Evolutionary conservation across 2,888 invertebrate species (phyloP).

Genomic region (Malthinus seriepunctatus): DNA sequence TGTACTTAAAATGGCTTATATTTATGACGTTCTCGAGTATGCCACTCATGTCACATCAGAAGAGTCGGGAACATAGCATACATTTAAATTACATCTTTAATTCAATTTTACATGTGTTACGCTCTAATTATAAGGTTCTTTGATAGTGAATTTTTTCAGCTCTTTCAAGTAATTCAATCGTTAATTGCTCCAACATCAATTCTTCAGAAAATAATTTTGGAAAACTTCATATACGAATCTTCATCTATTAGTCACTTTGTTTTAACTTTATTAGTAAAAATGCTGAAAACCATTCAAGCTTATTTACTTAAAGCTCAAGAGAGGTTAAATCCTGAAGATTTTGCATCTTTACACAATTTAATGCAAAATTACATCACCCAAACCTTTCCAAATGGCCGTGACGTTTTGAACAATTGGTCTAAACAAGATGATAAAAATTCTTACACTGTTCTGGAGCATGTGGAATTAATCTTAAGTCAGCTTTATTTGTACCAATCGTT

Average conservation of each 20-base stretch:
- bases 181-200: conserved; percentile 45
- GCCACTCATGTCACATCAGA: too few relatives aligned
- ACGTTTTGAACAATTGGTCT: conserved; percentile 49
- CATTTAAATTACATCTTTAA: too few relatives aligned
- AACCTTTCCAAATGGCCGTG: conserved; percentile 50
- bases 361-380: conserved; percentile 37
- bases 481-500: conserved; percentile 59
- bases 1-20: too few relatives aligned
- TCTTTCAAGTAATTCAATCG: conserved; percentile 44
- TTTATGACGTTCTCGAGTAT: too few relatives aligned
- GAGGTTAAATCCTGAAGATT: conserved; percentile 10
- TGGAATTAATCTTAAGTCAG: conserved; percentile 58
- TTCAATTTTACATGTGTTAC: too few relatives aligned
- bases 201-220: conserved; percentile 42
- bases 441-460: conserved; percentile 37
- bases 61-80: too few relatives aligned
- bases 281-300: conserved; percentile 36
- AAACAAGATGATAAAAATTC: conserved; percentile 24
- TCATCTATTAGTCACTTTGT: conserved; percentile 55
- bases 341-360: conserved; percentile 17
- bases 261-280: conserved; percentile 41
- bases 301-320: conserved; percentile 25
- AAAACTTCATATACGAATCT: conserved; percentile 34
- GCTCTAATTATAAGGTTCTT: background rate
- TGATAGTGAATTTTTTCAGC: conserved; percentile 38